A percentile compares a stretch with the other conserved stretches of the same genome.
These are phyloP conservation scores for Seira ritae DNA, from an alignment of 2,888 invertebrate genomes.

Conservation along the genomic window DNA sequence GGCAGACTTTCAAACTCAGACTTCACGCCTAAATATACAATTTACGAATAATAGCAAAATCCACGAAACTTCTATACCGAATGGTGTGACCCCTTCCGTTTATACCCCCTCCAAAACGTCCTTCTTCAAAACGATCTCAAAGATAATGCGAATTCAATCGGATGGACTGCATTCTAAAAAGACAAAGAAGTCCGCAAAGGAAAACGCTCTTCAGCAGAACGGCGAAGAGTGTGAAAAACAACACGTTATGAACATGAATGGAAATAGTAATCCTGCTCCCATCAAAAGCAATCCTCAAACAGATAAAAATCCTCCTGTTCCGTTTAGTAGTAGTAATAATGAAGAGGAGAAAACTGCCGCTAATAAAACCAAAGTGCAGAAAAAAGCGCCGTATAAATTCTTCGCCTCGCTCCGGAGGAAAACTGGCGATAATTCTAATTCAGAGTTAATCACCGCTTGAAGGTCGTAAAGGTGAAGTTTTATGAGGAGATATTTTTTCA, in stretches of 20 bases:
- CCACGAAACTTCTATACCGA: slow-evolving; percentile 12
- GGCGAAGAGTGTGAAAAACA: background rate
- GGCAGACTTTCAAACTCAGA: slow-evolving; percentile 34
- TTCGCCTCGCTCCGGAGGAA: slow-evolving; percentile 30
- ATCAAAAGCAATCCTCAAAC: slow-evolving; percentile 37
- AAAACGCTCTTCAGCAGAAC: slow-evolving; percentile 14
- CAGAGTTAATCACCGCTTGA: slow-evolving; percentile 9
- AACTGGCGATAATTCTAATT: slow-evolving; percentile 1
- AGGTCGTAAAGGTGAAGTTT: too few relatives aligned
- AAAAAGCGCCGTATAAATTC: slow-evolving; percentile 40
- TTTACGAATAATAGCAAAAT: slow-evolving; percentile 33
- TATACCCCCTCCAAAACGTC: slow-evolving; percentile 45
- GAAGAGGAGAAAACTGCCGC: slow-evolving; percentile 24
- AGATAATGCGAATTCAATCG: slow-evolving; percentile 51
- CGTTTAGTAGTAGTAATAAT: background rate
- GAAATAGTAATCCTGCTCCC: background rate
- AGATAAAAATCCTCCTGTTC: slow-evolving; percentile 34
- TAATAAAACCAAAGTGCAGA: slow-evolving; percentile 22
- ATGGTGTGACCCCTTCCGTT: background rate
- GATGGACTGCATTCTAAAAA: slow-evolving; percentile 58
- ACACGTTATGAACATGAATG: background rate
- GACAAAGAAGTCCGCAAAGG: slow-evolving; percentile 40
- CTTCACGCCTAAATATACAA: slow-evolving; percentile 29
- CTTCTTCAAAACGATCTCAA: slow-evolving; percentile 67
- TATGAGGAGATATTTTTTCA: too few relatives aligned